phyloP scores from a whole-genome alignment of 2,797 vertebrate genomes.

The Eutrigla gurnardus region DNA sequence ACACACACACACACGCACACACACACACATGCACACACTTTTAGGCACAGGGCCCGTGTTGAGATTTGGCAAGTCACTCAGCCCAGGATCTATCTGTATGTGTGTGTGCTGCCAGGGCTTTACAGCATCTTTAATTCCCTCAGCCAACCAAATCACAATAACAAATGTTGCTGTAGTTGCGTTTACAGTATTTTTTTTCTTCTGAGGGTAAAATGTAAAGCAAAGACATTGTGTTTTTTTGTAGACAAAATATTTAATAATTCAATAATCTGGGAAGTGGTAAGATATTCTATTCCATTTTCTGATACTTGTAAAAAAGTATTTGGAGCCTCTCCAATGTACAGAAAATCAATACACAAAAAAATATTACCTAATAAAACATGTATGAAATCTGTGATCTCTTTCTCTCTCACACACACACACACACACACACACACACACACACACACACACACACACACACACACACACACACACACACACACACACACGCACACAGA shows the following conservation, averaged over 20 bases:
- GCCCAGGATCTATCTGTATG: constrained; percentile 35
- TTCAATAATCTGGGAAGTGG: not conserved
- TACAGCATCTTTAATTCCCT: constrained; percentile 72
- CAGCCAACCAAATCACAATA: constrained; percentile 56
- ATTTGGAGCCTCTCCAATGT: not conserved
- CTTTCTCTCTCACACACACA: constrained; percentile 3
- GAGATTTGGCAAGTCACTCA: constrained; percentile 67
- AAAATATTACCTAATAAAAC: constrained; percentile 29
- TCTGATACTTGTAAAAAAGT: not conserved
- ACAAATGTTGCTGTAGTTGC: constrained; percentile 35
- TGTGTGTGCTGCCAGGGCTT: constrained; percentile 63
- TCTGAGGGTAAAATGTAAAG: not conserved
- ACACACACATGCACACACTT: constrained; percentile 26
- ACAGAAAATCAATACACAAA: constrained; percentile 12
- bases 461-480: constrained; percentile 32
- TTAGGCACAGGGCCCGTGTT: constrained; percentile 53
- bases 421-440: constrained; percentile 31
- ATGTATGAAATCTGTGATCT: constrained; percentile 42
- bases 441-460: constrained; percentile 19
- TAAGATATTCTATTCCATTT: not conserved
- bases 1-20: constrained; percentile 18
- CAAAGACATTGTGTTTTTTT: constrained; percentile 14
- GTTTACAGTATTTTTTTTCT: constrained; percentile 9
- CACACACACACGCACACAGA: constrained; percentile 15
- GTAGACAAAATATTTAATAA: constrained; percentile 18